These are phyloP conservation scores for Limnothrissa miodon DNA, from an alignment of 2,113 vertebrate genomes.

Conservation along the genomic window DNA sequence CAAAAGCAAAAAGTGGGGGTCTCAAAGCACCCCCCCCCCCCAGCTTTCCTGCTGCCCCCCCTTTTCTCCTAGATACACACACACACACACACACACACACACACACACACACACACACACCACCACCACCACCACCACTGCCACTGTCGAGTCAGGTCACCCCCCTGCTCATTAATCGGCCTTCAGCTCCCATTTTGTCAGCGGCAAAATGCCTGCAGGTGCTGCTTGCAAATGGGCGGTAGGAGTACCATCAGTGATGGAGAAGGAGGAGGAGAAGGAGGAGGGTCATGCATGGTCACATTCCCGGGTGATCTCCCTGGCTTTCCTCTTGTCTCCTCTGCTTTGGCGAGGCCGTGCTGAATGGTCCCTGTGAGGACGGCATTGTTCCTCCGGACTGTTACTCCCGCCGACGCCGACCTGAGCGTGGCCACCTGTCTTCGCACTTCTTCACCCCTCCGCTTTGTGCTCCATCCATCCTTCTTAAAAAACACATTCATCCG, in stretches of 20 bases:
- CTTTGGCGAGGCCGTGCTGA: not conserved
- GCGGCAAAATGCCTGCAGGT: conserved; percentile 1
- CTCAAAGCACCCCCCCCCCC: not conserved
- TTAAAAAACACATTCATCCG: not conserved
- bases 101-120: not conserved
- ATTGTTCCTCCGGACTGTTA: not conserved
- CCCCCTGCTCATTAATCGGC: not conserved
- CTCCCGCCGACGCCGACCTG: not conserved
- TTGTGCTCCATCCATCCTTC: not conserved
- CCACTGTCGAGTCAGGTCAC: not conserved
- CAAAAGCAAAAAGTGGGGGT: not conserved
- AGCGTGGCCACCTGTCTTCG: not conserved
- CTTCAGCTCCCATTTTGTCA: conserved; percentile 19
- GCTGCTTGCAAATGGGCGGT: not conserved
- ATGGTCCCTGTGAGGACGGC: not conserved
- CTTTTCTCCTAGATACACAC: too few species aligned
- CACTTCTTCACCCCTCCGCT: not conserved
- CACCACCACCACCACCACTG: not conserved
- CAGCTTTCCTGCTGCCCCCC: not conserved
- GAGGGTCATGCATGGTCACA: not conserved
- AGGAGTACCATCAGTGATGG: not conserved
- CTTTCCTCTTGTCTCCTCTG: not conserved
- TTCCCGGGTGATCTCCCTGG: not conserved
- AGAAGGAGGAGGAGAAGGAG: not conserved
- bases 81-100: not conserved